Percentiles rank a stretch among this genome's conserved stretches.
Conservation (phyloP, 2,888 invertebrate species). For the Idaea dimidiata region DNA sequence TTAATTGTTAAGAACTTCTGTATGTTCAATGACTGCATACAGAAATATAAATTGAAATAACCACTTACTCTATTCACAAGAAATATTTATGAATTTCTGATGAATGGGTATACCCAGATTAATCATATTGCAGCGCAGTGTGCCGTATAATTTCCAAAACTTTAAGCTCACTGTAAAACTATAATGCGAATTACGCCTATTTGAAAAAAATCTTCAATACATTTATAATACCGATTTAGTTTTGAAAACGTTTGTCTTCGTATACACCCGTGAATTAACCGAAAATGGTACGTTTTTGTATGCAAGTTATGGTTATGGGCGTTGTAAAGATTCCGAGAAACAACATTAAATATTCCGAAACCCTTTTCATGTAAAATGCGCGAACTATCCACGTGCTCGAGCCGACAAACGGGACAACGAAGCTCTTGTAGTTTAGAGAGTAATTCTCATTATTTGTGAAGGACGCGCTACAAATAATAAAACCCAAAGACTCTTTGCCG, state of each 20-base stretch:
- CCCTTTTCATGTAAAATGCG: constrained; percentile 57
- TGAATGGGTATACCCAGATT: constrained; percentile 41
- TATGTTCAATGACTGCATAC: background rate
- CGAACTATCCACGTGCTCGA: constrained; percentile 60
- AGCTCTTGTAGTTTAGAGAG: constrained; percentile 36
- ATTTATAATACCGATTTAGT: constrained; percentile 34
- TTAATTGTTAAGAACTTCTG: constrained; percentile 17
- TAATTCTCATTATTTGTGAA: constrained; percentile 54
- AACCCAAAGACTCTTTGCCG: constrained; percentile 49
- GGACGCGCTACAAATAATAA: constrained; percentile 65
- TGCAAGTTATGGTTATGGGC: constrained; percentile 25
- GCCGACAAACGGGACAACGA: constrained; percentile 54
- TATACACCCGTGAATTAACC: constrained; percentile 44
- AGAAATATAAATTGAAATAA: constrained; percentile 40
- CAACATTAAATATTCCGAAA: constrained; percentile 33
- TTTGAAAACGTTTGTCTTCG: constrained; percentile 35
- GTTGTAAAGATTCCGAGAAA: constrained; percentile 53
- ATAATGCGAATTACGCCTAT: constrained; percentile 34
- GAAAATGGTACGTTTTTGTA: constrained; percentile 39
- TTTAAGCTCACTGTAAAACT: constrained; percentile 19
- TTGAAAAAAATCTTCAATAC: constrained; percentile 23
- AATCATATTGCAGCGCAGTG: constrained; percentile 47
- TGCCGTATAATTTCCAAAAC: constrained; percentile 46
- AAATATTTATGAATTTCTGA: constrained; percentile 22
- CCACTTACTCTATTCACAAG: constrained; percentile 32